Percentiles rank a stretch among this genome's conserved stretches.
phyloP scores from a whole-genome alignment of 2,888 invertebrate species.

The Eilema caniola region DNA sequence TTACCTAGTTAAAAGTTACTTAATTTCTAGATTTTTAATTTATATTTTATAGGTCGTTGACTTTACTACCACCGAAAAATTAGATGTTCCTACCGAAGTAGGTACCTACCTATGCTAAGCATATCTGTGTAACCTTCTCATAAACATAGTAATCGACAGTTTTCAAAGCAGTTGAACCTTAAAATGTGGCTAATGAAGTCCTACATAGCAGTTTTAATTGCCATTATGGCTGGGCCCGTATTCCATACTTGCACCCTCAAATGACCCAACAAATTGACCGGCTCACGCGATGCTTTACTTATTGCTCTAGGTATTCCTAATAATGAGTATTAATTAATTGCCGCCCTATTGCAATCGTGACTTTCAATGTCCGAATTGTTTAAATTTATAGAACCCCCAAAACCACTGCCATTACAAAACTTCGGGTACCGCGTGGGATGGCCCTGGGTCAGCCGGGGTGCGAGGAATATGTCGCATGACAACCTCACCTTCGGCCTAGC shows the following conservation, averaged over 20 bases:
- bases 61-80: neutral
- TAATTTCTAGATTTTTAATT: no score
- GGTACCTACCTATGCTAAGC: neutral
- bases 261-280: slow-evolving; percentile 83
- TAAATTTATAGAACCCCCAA: neutral
- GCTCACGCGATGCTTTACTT: slow-evolving; percentile 78
- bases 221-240: slow-evolving; percentile 74
- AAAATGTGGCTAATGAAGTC: slow-evolving; percentile 74
- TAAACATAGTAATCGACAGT: slow-evolving; percentile 37
- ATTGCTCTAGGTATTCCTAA: slow-evolving; percentile 54
- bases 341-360: slow-evolving; percentile 12
- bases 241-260: slow-evolving; percentile 73
- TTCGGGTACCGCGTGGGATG: no score
- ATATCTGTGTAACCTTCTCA: slow-evolving; percentile 24
- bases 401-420: neutral
- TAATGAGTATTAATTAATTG: slow-evolving; percentile 50
- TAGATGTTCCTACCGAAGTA: slow-evolving; percentile 2
- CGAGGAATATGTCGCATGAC: no score
- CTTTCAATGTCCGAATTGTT: neutral
- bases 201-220: slow-evolving; percentile 80
- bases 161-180: slow-evolving; percentile 29
- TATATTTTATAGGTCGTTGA: neutral
- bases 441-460: no score
- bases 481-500: no score
- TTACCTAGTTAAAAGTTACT: no score